A percentile compares a stretch with the other conserved stretches of the same genome.
phyloP scores from a whole-genome alignment of 2,113 vertebrate species.

The Aptenodytes patagonicus region DNA sequence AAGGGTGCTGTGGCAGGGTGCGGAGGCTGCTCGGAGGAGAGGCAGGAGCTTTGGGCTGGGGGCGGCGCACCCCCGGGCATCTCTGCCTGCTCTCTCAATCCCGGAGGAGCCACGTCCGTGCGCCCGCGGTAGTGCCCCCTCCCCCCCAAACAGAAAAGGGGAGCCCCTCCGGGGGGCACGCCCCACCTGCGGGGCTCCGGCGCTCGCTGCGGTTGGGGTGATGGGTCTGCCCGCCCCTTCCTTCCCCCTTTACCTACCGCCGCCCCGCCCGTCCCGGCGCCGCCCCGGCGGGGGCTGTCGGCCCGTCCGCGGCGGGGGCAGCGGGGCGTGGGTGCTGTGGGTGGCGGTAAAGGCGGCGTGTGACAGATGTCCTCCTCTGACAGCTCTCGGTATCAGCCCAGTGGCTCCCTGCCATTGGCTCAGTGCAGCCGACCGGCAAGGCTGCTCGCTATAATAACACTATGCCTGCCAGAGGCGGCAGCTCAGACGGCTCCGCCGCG shows the following conservation, averaged over 20 bases:
- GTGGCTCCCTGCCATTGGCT: slow-evolving; percentile 83
- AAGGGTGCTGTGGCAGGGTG: background rate
- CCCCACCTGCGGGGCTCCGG: background rate
- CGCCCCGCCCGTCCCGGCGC: background rate
- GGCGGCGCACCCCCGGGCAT: background rate
- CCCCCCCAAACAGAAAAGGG: too few relatives aligned
- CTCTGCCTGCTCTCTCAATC: background rate
- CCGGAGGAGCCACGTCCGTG: background rate
- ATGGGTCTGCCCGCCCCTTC: background rate
- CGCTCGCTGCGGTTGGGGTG: background rate
- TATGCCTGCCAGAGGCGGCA: slow-evolving; percentile 66
- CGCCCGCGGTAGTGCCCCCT: too few relatives aligned
- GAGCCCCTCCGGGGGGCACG: background rate
- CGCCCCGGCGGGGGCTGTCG: background rate
- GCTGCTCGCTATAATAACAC: slow-evolving; percentile 77
- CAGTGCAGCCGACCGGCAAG: slow-evolving; percentile 77
- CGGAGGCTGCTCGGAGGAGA: background rate
- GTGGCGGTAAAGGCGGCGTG: slow-evolving; percentile 72
- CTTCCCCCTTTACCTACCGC: background rate
- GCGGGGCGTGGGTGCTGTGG: slow-evolving; percentile 2
- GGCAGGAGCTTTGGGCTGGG: background rate
- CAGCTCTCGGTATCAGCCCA: slow-evolving; percentile 75
- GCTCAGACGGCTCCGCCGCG: slow-evolving; percentile 42
- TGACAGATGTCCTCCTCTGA: slow-evolving; percentile 79
- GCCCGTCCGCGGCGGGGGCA: background rate